phyloP scores from a whole-genome alignment of 2,113 vertebrate species.

The Lutjanus erythropterus region DNA sequence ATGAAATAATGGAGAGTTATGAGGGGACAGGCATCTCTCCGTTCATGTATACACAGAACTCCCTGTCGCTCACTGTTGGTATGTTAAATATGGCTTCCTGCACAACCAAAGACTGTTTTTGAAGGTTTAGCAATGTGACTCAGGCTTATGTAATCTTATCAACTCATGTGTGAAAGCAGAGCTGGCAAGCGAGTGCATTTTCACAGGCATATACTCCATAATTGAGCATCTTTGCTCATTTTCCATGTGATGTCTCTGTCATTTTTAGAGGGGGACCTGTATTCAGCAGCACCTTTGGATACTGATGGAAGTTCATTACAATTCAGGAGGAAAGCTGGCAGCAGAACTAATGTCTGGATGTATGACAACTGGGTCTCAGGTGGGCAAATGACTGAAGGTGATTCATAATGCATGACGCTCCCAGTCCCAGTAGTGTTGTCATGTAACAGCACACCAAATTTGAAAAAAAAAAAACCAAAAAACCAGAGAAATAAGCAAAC shows the following conservation, averaged over 20 bases:
- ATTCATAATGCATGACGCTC: background rate
- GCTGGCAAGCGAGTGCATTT: slow-evolving; percentile 5
- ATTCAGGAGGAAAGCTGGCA: slow-evolving; percentile 80
- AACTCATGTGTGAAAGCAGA: slow-evolving; percentile 3
- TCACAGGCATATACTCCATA: slow-evolving; percentile 14
- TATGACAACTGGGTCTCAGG: slow-evolving; percentile 81
- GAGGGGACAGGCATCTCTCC: slow-evolving; percentile 81
- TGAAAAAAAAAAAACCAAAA: background rate
- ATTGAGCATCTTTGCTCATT: background rate
- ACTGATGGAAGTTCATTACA: slow-evolving; percentile 75
- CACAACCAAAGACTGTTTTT: background rate
- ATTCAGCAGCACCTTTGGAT: slow-evolving; percentile 80
- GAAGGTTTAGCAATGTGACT: slow-evolving; percentile 28
- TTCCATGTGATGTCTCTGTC: background rate
- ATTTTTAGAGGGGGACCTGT: slow-evolving; percentile 82
- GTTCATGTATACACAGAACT: slow-evolving; percentile 74
- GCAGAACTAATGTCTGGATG: slow-evolving; percentile 81
- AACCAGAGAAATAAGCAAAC: background rate
- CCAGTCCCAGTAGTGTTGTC: background rate
- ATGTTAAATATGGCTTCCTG: slow-evolving; percentile 28
- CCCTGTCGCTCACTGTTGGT: slow-evolving; percentile 80
- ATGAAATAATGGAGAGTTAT: slow-evolving; percentile 31
- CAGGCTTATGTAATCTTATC: slow-evolving; percentile 25
- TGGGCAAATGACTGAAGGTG: slow-evolving; percentile 39
- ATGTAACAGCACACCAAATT: background rate